Evolutionary conservation across 2,113 vertebrate species (phyloP).

Genomic region (Macroglossus sobrinus): DNA sequence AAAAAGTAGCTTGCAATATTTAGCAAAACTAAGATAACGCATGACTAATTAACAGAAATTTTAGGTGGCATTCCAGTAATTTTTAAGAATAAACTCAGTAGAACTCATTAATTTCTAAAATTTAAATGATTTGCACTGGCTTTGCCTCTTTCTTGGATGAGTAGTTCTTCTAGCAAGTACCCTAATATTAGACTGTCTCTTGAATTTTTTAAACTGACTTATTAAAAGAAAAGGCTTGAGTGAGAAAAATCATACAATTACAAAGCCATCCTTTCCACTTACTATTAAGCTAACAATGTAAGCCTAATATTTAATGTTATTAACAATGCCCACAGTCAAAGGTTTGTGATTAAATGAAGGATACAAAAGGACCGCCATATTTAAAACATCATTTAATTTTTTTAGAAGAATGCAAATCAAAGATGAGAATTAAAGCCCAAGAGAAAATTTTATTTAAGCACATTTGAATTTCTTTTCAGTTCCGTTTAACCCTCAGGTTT

Average conservation of each 20-base stretch:
- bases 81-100: conserved; percentile 73
- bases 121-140: conserved; percentile 55
- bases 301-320: conserved; percentile 81
- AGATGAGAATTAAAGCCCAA: conserved; percentile 68
- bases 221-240: conserved; percentile 69
- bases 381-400: conserved; percentile 76
- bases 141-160: conserved; percentile 62
- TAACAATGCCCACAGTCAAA: conserved; percentile 78
- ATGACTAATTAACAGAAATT: conserved; percentile 13
- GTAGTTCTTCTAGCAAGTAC: conserved; percentile 53
- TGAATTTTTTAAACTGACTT: conserved; percentile 76
- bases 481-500: conserved; percentile 75
- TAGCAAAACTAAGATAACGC: not conserved
- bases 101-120: conserved; percentile 68
- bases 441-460: conserved; percentile 78
- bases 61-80: conserved; percentile 54
- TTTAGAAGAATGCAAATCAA: conserved; percentile 77
- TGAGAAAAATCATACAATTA: conserved; percentile 76
- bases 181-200: conserved; percentile 73
- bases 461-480: conserved; percentile 76
- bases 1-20: conserved; percentile 12
- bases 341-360: conserved; percentile 78
- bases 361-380: conserved; percentile 71
- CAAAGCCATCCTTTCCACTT: conserved; percentile 75
- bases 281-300: conserved; percentile 72